Conservation (phyloP, 2,113 vertebrate species). For the Pluvialis apricaria region DNA sequence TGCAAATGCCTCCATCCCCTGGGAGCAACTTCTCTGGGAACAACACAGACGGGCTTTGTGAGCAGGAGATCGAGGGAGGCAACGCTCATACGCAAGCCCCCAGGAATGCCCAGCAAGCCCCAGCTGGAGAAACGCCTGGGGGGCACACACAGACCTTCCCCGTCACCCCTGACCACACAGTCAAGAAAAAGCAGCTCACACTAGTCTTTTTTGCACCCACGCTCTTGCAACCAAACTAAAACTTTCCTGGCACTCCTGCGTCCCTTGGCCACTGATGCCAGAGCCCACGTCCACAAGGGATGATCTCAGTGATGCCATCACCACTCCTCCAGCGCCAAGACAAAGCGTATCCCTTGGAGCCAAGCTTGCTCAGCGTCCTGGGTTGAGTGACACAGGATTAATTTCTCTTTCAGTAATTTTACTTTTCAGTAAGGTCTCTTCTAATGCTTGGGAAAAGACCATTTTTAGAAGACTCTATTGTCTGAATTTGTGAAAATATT, state of each 20-base stretch:
- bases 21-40: background rate
- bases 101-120: conserved; percentile 3
- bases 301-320: background rate
- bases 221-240: background rate
- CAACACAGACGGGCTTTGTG: conserved; percentile 35
- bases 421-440: background rate
- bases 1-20: conserved; percentile 38
- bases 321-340: background rate
- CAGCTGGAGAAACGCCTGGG: background rate
- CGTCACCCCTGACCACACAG: background rate
- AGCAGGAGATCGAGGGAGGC: background rate
- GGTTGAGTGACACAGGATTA: background rate
- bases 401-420: background rate
- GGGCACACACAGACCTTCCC: background rate
- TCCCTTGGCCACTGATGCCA: background rate
- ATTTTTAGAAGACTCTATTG: background rate
- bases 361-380: background rate
- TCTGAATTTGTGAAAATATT: background rate
- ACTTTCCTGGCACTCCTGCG: background rate
- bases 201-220: background rate
- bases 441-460: background rate
- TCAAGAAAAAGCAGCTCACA: background rate
- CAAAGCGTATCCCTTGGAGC: background rate
- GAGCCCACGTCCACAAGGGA: background rate
- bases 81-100: background rate